Evolutionary conservation across 2,888 invertebrate species (phyloP).

Genomic region (Palloptera scutellata): DNA sequence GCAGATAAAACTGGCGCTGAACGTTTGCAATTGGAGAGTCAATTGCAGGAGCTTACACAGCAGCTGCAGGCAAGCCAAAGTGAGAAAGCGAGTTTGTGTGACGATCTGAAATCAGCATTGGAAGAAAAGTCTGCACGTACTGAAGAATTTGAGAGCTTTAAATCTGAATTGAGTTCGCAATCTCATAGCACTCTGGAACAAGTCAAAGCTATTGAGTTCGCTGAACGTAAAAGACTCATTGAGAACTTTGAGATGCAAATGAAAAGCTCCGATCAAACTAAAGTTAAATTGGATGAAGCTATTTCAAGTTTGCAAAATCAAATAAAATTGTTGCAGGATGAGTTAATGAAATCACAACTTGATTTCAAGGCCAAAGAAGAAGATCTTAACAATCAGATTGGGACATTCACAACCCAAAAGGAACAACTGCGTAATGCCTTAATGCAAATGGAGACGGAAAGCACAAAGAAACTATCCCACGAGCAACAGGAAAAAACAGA

Average conservation of each 20-base stretch:
- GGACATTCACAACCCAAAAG: constrained; percentile 30
- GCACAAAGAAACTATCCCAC: constrained; percentile 26
- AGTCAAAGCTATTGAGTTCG: constrained; percentile 33
- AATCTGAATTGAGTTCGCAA: constrained; percentile 30
- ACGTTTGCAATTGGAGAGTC: constrained; percentile 45
- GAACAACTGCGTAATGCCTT: constrained; percentile 35
- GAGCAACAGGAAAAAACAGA: constrained; percentile 36
- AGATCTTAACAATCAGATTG: constrained; percentile 42
- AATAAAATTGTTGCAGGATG: constrained; percentile 44
- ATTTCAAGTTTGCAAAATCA: constrained; percentile 41
- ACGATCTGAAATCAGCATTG: constrained; percentile 27
- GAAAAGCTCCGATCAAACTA: constrained; percentile 38
- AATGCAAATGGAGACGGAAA: constrained; percentile 38
- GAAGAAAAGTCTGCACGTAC: constrained; percentile 33
- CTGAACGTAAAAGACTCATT: constrained; percentile 39
- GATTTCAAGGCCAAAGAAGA: constrained; percentile 42
- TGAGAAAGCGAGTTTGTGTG: constrained; percentile 37
- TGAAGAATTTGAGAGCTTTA: constrained; percentile 36
- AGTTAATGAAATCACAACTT: constrained; percentile 43
- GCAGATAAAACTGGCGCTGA: constrained; percentile 46
- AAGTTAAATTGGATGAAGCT: constrained; percentile 40
- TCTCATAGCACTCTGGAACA: constrained; percentile 31
- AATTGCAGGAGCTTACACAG: constrained; percentile 48
- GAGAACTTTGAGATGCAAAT: constrained; percentile 42
- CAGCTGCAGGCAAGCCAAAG: constrained; percentile 43